These are phyloP conservation scores for Goniozus legneri DNA, from an alignment of 1,140 invertebrate genomes.

Conservation along the genomic window DNA sequence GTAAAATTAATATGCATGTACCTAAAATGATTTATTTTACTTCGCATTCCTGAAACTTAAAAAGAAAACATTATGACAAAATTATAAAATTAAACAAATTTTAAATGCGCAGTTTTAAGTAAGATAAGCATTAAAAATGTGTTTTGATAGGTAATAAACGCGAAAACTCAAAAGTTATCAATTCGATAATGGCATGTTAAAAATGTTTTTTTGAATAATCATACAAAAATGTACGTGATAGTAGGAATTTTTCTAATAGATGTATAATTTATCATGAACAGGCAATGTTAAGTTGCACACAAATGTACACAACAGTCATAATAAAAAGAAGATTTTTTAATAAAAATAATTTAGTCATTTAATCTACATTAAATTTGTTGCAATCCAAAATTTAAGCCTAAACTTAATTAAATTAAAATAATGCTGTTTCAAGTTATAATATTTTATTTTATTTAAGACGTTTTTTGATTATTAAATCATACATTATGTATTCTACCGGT, in stretches of 20 bases:
- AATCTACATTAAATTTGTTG: too few species aligned
- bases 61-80: not conserved
- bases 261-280: conserved; percentile 17
- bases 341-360: conserved; percentile 20
- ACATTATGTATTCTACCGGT: too few species aligned
- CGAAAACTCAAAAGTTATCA: not conserved
- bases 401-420: conserved; percentile 7
- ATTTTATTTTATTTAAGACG: not conserved
- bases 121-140: not conserved
- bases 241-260: conserved; percentile 18
- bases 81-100: not conserved
- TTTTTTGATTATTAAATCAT: not conserved
- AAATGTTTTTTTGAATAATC: conserved; percentile 16
- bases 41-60: not conserved
- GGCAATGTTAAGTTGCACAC: conserved; percentile 32
- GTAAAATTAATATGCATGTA: not conserved
- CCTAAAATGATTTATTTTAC: not conserved
- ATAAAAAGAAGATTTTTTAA: conserved; percentile 35
- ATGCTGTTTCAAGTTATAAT: too few species aligned
- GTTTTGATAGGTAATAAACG: too few species aligned
- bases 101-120: not conserved
- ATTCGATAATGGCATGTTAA: not conserved
- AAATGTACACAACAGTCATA: conserved; percentile 26
- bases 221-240: conserved; percentile 13
- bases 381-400: conserved; percentile 9